Percentiles rank a stretch among this genome's conserved stretches.
phyloP scores from a whole-genome alignment of 2,888 invertebrate species.

The Stegana nigrithorax region DNA sequence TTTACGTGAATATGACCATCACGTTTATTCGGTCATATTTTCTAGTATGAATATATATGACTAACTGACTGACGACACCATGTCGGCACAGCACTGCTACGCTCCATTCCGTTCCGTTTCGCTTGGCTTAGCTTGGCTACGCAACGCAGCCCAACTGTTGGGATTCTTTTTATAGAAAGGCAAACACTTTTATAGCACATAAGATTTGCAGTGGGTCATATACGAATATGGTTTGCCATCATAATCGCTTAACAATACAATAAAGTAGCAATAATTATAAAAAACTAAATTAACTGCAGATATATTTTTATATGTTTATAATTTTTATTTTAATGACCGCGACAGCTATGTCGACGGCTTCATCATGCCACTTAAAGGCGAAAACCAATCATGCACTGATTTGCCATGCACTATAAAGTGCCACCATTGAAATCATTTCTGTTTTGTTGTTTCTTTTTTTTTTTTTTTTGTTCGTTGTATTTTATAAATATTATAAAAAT shows the following conservation, averaged over 20 bases:
- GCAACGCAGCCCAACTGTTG: constrained; percentile 18
- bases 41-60: neutral
- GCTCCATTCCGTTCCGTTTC: too few species aligned
- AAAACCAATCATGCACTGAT: constrained; percentile 12
- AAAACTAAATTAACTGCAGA: constrained; percentile 53
- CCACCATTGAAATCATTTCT: neutral
- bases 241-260: constrained; percentile 66
- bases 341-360: neutral
- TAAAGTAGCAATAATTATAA: constrained; percentile 67
- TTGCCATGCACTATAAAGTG: constrained; percentile 2
- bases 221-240: constrained; percentile 28
- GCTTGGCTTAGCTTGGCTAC: neutral
- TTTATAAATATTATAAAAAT: neutral
- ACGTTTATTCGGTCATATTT: constrained; percentile 32
- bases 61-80: neutral
- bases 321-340: constrained; percentile 26
- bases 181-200: constrained; percentile 26
- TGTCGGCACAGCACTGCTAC: neutral
- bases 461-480: too few species aligned
- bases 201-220: constrained; percentile 49
- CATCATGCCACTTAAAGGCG: neutral
- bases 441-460: neutral
- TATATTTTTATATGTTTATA: constrained; percentile 45
- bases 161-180: constrained; percentile 44
- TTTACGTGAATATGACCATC: constrained; percentile 9